Conservation (phyloP, 2,113 vertebrate species). For the Leptobrachium leishanense region DNA sequence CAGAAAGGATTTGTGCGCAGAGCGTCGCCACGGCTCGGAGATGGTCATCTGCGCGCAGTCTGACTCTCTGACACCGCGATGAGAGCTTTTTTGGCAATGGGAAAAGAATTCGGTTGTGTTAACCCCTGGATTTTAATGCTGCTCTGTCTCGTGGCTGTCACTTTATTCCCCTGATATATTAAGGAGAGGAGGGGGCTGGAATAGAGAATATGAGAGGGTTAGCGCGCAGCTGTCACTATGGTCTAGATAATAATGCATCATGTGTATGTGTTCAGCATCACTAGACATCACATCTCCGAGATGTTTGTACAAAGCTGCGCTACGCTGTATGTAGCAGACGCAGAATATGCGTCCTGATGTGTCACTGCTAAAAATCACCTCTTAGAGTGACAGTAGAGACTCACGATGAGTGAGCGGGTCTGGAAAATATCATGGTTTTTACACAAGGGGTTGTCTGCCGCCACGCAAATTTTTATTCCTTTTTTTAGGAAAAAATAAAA, state of each 20-base stretch:
- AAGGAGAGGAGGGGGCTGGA: background rate
- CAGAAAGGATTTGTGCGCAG: conserved; percentile 29
- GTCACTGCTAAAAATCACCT: background rate
- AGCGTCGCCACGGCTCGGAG: background rate
- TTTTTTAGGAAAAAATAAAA: no score
- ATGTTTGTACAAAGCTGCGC: conserved; percentile 3
- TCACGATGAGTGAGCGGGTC: no score
- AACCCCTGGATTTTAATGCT: conserved; percentile 27
- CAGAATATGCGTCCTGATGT: background rate
- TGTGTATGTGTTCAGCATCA: background rate
- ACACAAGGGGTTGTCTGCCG: no score
- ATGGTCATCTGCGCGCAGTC: background rate
- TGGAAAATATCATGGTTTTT: no score
- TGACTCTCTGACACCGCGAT: conserved; percentile 4
- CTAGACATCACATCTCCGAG: background rate
- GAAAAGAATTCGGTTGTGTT: conserved; percentile 27
- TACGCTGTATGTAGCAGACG: background rate
- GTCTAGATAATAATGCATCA: conserved; percentile 24
- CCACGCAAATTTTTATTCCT: no score
- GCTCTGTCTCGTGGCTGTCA: conserved; percentile 39
- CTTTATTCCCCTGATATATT: conserved; percentile 6
- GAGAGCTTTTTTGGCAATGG: conserved; percentile 16
- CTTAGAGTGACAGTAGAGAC: background rate
- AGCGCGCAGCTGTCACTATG: conserved; percentile 32
- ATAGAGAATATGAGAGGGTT: conserved; percentile 15